These are phyloP conservation scores for Emydocephalus ijimae DNA, from an alignment of 2,113 vertebrate species.

Conservation along the genomic window DNA sequence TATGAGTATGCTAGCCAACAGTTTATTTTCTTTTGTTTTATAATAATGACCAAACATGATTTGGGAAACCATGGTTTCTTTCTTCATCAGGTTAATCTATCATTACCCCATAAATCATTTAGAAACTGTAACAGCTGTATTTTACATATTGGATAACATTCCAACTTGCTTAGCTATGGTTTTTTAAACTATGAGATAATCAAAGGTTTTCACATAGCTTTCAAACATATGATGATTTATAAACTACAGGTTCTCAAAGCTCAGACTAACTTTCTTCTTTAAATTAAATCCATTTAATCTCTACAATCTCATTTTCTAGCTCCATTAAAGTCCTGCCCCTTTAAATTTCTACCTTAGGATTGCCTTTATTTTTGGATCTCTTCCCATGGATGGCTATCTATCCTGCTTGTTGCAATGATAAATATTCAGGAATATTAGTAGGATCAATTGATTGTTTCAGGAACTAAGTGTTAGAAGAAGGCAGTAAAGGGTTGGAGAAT, in stretches of 20 bases:
- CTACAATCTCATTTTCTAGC: not conserved
- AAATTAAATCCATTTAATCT: not conserved
- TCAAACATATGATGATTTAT: not conserved
- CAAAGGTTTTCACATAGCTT: not conserved
- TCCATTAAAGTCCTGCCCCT: not conserved
- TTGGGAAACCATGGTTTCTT: not conserved
- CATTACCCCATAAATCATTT: not conserved
- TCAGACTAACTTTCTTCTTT: not conserved
- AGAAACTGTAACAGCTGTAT: not conserved
- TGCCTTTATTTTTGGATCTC: not conserved
- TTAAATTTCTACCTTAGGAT: not conserved
- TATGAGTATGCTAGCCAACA: not conserved
- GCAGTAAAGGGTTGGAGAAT: not conserved
- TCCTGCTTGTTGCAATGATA: not conserved
- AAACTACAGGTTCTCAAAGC: not conserved
- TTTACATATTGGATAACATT: not conserved
- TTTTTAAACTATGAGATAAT: not conserved
- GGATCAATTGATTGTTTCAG: not conserved
- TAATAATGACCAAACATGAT: not conserved
- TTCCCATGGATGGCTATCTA: not conserved
- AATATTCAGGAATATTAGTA: not conserved
- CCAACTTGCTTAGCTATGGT: not conserved
- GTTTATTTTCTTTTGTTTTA: not conserved
- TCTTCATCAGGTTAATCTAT: not conserved
- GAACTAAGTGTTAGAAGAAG: not conserved